Base-by-base conservation (phyloP, 2,113 vertebrate genomes). In the Percopsis transmontana region DNA sequence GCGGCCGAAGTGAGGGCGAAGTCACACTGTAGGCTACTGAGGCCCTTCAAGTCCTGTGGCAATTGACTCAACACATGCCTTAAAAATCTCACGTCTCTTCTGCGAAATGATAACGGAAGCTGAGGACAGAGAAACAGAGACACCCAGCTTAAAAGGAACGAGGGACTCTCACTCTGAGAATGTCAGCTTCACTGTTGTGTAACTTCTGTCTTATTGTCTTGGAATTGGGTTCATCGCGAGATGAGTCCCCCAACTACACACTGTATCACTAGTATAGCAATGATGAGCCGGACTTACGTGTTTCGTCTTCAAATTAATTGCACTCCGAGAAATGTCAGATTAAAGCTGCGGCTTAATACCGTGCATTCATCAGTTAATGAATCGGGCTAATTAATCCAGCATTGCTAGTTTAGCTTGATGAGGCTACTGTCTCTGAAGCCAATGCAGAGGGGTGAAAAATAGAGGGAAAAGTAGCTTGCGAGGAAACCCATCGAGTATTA, bases 381-480 rank as follows among this genome's bases (percentile, higher is more conserved):
- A 91, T 86, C 88, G 77, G 74, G 53, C 79, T 86, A 86, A 89
- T 91, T 89, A 89, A 88, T 87, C 83, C 84, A 81, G 84, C 68
- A 79, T 58, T 41, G 77, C 72, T 74, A 77, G 74, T 64, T 75
- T 77, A 82, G 19, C n/a, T 60, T 48, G 58, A 52, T 74, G 72
- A 53, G 70, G 58, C 62, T 60, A 74, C 70, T 51, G 62, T 72
- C 72, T 79, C 77, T 66, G 61, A 74, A 66, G 62, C 52, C 45
- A 61, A 39, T 50, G 63, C 57, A 55, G 20, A 59, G 71, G 51
- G 51, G 47, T 2, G 58, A 48, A n/a, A 24, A 4, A 23, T 4
- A 42, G 45, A 15, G 60, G 14, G 1, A 20, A 82, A 50, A 81
- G 72, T 66, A 62, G 74, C 68, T 68, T 73, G 57, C 39, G 62